A percentile compares a stretch with the other conserved stretches of the same genome.
Conservation (phyloP, 2,113 vertebrate species). For the Epinephelus lanceolatus region DNA sequence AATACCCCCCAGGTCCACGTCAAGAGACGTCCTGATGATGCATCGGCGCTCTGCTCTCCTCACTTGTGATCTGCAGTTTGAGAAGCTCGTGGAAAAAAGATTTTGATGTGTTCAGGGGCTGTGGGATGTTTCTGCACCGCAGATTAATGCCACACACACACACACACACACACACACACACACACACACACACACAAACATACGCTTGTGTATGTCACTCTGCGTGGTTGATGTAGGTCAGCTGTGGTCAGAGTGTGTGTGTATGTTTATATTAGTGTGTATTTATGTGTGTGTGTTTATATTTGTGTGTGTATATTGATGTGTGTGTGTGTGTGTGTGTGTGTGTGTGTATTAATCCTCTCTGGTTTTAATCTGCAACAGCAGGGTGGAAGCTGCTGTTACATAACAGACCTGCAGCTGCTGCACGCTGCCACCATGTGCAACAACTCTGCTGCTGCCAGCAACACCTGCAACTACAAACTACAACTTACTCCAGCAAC, state of each 20-base stretch:
- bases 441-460: constrained; percentile 4
- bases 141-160: constrained; percentile 41
- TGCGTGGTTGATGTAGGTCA: constrained; percentile 55
- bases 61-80: neutral
- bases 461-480: constrained; percentile 21
- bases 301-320: constrained; percentile 8
- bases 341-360: constrained; percentile 69
- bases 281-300: constrained; percentile 15
- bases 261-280: constrained; percentile 2
- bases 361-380: constrained; percentile 75
- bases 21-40: neutral
- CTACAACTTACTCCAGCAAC: neutral
- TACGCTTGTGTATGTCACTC: constrained; percentile 53
- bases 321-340: constrained; percentile 35
- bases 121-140: constrained; percentile 44
- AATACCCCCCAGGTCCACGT: no score
- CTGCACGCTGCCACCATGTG: constrained; percentile 9
- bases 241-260: constrained; percentile 16
- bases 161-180: constrained; percentile 9
- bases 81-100: constrained; percentile 13
- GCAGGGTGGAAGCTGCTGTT: constrained; percentile 72
- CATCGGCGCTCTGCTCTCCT: neutral
- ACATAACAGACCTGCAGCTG: constrained; percentile 59
- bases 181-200: constrained; percentile 12
- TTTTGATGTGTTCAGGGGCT: constrained; percentile 37